phyloP scores from a whole-genome alignment of 2,888 invertebrate genomes.

The Drosophila mimetica region DNA sequence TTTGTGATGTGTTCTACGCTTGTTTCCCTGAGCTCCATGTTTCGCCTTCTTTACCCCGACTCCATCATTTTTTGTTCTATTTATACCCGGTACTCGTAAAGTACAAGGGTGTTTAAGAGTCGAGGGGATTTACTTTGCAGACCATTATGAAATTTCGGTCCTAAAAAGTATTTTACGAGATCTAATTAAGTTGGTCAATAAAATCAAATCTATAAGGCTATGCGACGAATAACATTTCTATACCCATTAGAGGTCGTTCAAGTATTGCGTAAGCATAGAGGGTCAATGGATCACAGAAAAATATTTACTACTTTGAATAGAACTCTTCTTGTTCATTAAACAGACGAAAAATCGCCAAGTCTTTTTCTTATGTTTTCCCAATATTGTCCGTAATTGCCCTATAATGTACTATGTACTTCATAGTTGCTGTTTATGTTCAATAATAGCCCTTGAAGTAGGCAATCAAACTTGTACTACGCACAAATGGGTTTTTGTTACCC shows the following conservation, averaged over 20 bases:
- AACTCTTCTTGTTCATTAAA: no score
- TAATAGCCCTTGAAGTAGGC: not conserved
- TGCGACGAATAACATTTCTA: not conserved
- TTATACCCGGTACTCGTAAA: not conserved
- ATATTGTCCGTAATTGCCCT: not conserved
- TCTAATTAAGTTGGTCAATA: not conserved
- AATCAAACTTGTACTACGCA: not conserved
- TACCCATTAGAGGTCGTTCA: not conserved
- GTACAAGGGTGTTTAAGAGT: not conserved
- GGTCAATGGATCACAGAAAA: no score
- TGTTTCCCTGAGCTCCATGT: conserved; percentile 39
- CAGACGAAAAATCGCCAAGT: no score
- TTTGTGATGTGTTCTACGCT: conserved; percentile 36
- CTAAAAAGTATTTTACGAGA: not conserved
- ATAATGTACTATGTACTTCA: no score
- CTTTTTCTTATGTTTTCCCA: not conserved
- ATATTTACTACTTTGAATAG: no score
- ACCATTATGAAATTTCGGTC: not conserved
- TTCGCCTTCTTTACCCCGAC: conserved; percentile 10
- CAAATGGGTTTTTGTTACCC: not conserved
- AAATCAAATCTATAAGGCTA: not conserved
- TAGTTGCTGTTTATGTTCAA: not conserved
- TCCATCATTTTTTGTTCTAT: conserved; percentile 39
- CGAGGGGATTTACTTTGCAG: not conserved
- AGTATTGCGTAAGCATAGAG: no score